Base-by-base conservation (phyloP, 2,888 invertebrate genomes). In the Allophyes oxyacanthae region DNA sequence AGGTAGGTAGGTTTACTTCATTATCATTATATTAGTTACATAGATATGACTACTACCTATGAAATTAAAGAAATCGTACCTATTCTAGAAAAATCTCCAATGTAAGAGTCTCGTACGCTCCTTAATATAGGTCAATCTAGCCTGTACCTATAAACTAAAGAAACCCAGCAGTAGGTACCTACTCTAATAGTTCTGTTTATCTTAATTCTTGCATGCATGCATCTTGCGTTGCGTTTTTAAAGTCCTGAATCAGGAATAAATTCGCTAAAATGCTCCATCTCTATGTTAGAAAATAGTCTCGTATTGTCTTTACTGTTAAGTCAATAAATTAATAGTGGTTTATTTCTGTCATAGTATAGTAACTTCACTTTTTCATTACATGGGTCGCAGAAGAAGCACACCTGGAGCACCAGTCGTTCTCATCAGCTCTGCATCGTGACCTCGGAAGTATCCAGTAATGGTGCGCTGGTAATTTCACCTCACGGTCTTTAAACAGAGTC, bases 401-500 rank as follows among this genome's bases (percentile, higher is more conserved):
- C 79, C 84, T 81, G 86, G 72, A 84, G 81, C 81, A 78, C 81
- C 80, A 79, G 75, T 78, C 69, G 79, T 65, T 76, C 77, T 79
- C 81, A 81, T 79, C 75, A 64, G 83, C 81, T 75, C 82, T 75
- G 85, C 85, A 78, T 72, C 78, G 77, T 78, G 82, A 88, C 89
- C 84, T 84, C 82, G 66, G 78, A 77, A 75, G 75, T 78, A 80
- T 84, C 83, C 87, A 83, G 72, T 81, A 83, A 77, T 78, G 72
- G 71, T 71, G 79, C 79, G 81, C 81, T 73, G 79, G 72, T 76
- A 73, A 69, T 58, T 64, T 76, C 84, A 85, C 80, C 80, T 80
- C 83, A 82, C 77, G 79, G 75, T 86, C 86, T 88, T 87, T 86
- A 69, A 89, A 88, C 87, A 90, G 79, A 88, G 83, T 78, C 74